phyloP scores from a whole-genome alignment of 37 sponge, comb jelly and placozoan genomes.

The Tethya wilhelma region DNA sequence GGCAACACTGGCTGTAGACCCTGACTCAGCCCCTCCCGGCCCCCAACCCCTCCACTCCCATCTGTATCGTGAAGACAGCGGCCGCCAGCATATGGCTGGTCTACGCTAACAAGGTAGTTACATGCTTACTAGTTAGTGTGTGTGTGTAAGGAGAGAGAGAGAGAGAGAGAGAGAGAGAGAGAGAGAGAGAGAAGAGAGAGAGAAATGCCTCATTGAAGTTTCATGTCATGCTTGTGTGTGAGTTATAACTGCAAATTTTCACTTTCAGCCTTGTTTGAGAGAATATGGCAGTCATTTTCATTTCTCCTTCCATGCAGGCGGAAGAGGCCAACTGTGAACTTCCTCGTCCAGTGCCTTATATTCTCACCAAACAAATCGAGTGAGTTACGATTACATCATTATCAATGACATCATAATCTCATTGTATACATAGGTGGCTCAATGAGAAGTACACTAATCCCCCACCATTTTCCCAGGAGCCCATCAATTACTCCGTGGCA shows the following conservation, averaged over 20 bases:
- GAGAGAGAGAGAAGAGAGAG: too few species aligned
- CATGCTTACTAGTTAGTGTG: too few species aligned
- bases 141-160: background rate
- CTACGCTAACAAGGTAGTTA: slow-evolving; percentile 65
- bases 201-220: background rate
- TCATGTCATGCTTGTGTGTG: slow-evolving; percentile 11
- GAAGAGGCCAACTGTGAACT: slow-evolving; percentile 14
- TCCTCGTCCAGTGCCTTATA: slow-evolving; percentile 50
- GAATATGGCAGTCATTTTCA: background rate
- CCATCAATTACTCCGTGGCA: slow-evolving; percentile 28
- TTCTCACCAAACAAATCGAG: slow-evolving; percentile 67
- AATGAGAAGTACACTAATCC: slow-evolving; percentile 12
- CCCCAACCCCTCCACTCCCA: slow-evolving; percentile 40
- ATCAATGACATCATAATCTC: background rate
- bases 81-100: slow-evolving; percentile 61
- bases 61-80: slow-evolving; percentile 47
- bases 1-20: background rate
- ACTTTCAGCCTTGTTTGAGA: too few species aligned
- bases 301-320: background rate
- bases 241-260: too few species aligned
- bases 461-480: slow-evolving; percentile 2
- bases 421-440: slow-evolving; percentile 35
- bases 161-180: too few species aligned
- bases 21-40: slow-evolving; percentile 60
- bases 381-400: slow-evolving; percentile 6